Conservation (phyloP, 2,113 vertebrate species). For the Heterotis niloticus region DNA sequence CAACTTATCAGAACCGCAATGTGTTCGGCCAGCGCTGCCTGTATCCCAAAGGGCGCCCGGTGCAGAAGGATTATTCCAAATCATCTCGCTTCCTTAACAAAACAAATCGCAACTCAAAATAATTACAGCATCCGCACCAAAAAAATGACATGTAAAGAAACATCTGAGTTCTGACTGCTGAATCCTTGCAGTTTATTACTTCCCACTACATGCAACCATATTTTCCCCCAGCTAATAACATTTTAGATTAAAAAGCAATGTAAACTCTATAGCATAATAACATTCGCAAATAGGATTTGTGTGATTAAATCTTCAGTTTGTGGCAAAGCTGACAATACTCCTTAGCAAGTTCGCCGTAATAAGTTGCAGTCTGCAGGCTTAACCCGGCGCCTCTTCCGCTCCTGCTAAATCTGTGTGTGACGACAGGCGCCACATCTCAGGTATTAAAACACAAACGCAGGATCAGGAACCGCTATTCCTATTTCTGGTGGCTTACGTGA, state of each 20-base stretch:
- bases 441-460: conserved; percentile 13
- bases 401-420: conserved; percentile 24
- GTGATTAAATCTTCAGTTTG: conserved; percentile 38
- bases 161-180: conserved; percentile 33
- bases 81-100: neutral
- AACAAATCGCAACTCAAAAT: neutral
- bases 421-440: conserved; percentile 14
- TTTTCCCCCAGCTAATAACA: conserved; percentile 37
- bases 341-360: conserved; percentile 24
- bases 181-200: conserved; percentile 33
- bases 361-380: conserved; percentile 31
- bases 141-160: conserved; percentile 9
- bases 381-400: conserved; percentile 25
- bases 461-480: neutral
- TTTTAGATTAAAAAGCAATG: conserved; percentile 36
- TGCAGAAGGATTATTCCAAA: neutral
- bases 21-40: no score
- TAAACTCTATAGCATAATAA: conserved; percentile 32
- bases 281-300: conserved; percentile 40
- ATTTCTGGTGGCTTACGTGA: neutral
- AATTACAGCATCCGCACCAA: neutral
- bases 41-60: no score
- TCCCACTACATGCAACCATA: conserved; percentile 26
- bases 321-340: conserved; percentile 31
- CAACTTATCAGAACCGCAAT: no score